phyloP scores from a whole-genome alignment of 2,888 invertebrate species.

The Lomographa bimaculata region DNA sequence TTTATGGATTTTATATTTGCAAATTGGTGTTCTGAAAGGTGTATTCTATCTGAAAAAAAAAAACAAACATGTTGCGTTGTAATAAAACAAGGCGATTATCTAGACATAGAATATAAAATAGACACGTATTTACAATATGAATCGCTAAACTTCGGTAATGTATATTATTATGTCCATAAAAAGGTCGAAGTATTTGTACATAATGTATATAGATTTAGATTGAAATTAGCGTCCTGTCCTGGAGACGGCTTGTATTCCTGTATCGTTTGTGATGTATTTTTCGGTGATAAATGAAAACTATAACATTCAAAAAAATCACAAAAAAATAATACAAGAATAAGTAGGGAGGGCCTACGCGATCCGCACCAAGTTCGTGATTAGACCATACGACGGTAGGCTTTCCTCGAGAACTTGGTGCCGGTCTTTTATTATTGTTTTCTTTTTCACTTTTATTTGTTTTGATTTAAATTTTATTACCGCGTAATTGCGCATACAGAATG shows the following conservation, averaged over 20 bases:
- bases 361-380: slow-evolving; percentile 52
- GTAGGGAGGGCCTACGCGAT: slow-evolving; percentile 53
- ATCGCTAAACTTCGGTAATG: slow-evolving; percentile 32
- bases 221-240: slow-evolving; percentile 57
- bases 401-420: slow-evolving; percentile 31
- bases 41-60: slow-evolving; percentile 18
- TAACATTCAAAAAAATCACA: slow-evolving; percentile 52
- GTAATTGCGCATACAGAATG: slow-evolving; percentile 47
- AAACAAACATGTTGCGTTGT: slow-evolving; percentile 13
- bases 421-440: slow-evolving; percentile 50
- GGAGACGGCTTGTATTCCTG: slow-evolving; percentile 57
- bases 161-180: slow-evolving; percentile 51
- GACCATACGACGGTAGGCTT: slow-evolving; percentile 6
- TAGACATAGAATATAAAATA: slow-evolving; percentile 19
- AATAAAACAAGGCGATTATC: slow-evolving; percentile 14
- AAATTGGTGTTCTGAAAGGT: slow-evolving; percentile 16
- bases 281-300: slow-evolving; percentile 37
- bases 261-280: slow-evolving; percentile 64
- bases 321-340: slow-evolving; percentile 58
- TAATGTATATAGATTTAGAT: slow-evolving; percentile 68
- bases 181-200: slow-evolving; percentile 57
- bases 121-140: slow-evolving; percentile 22
- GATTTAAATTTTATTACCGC: slow-evolving; percentile 73
- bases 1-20: slow-evolving; percentile 2
- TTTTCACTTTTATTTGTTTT: slow-evolving; percentile 55